Percentiles rank a stretch among this genome's conserved stretches.
Conservation (phyloP, 2,113 vertebrate genomes). For the cattle (Bos taurus) region ARS-UCD2.0 NC_037339.1:65783001-65783500, state of each 20-base stretch:
- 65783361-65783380: neutral
- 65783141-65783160: neutral
- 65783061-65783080: neutral
- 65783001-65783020: neutral
- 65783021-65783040: neutral
- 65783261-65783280: neutral
- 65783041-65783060: neutral
- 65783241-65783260: constrained; percentile 18
- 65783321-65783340: neutral
- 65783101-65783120: neutral
- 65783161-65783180: constrained; percentile 13
- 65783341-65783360: neutral
- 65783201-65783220: neutral
- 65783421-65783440: neutral
- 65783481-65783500: neutral
- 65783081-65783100: neutral
- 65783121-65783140: neutral
- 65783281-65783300: constrained; percentile 20
- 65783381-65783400: neutral
- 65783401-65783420: neutral
- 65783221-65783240: constrained; percentile 36
- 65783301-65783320: constrained; percentile 47
- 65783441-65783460: neutral
- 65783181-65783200: constrained; percentile 33
- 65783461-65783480: neutral